Evolutionary conservation across 1,140 invertebrate species (phyloP), one percentile per base, ranked within the genome.

Genomic region (Drosophila sulfurigaster): DNA sequence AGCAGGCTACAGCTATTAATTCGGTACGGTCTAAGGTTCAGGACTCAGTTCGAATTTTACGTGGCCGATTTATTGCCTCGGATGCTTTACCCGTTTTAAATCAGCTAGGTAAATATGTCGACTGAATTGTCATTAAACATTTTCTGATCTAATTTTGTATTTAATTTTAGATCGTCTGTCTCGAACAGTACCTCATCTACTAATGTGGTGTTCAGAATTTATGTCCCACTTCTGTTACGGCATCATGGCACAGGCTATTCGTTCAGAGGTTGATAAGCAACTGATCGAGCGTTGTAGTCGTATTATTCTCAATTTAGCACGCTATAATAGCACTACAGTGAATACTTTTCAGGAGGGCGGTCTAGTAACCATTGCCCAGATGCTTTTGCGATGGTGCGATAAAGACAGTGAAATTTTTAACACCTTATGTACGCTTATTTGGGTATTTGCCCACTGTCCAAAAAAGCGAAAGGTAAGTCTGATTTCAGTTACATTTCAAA

Each of bases 371-470:
- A 82, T 93, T 25, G 92, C 92, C 15, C 92, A 92, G 60, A 93
- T 94, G 81, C 93, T 95, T 93, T 82, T 94, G 79, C 93, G 95
- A 41, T 95, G 94, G 92, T 95, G 95, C 80, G 95, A 95, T 67
- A 95, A 95, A 72, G 94, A 95, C 73, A 93, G 93, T 11, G 92
- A 93, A 15, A 83, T 95, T 35, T 95, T 95, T 64, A 94, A 94
- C 63, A 94, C 94, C 13, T 81, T 95, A 6, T 94, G 94, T 43
- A 95, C 95, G 0, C 93, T 95, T 13, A 82, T 95, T 28, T 96
- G 95, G 95, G 87, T 95, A 11, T 95, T 95, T 85, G 92, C 94
- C 1, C 94, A 95, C 82, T 94, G 94, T 57, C 91, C 94, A n/a
- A 81, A 89, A 30, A 92, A 94, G 48, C 93, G 92, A 78, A 82